phyloP scores from a whole-genome alignment of 2,797 vertebrate species.

The Podarcis lilfordi region DNA sequence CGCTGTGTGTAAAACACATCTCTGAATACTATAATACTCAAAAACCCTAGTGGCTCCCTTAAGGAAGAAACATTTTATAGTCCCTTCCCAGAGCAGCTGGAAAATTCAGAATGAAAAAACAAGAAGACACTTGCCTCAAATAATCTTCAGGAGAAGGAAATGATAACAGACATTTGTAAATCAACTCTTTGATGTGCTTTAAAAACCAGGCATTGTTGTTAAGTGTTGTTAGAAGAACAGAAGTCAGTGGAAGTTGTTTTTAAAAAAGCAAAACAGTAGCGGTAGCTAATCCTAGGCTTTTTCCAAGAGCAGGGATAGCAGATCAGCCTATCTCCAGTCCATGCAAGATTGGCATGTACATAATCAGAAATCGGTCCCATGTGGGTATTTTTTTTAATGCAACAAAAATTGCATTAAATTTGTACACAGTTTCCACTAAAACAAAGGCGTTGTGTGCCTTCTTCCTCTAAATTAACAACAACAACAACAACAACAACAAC shows the following conservation, averaged over 20 bases:
- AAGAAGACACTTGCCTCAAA: background rate
- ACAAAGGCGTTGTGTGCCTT: too few relatives aligned
- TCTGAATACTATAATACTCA: conserved; percentile 20
- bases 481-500: too few relatives aligned
- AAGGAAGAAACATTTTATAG: background rate
- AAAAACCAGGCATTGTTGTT: conserved; percentile 4
- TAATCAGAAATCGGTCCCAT: too few relatives aligned
- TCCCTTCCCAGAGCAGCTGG: background rate
- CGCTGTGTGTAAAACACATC: background rate
- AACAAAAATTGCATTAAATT: too few relatives aligned
- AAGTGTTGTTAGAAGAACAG: background rate
- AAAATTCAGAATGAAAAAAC: conserved; percentile 31
- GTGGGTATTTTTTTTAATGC: too few relatives aligned
- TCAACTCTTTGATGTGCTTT: background rate
- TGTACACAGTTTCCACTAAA: too few relatives aligned
- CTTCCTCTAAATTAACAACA: too few relatives aligned
- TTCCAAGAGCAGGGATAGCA: background rate
- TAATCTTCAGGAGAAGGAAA: conserved; percentile 17
- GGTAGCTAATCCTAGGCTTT: background rate
- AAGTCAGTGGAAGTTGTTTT: background rate
- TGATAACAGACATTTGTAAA: conserved; percentile 10
- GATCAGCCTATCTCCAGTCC: too few relatives aligned
- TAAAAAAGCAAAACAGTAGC: background rate
- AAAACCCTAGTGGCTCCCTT: conserved; percentile 36
- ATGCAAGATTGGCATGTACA: too few relatives aligned